Percentiles rank a stretch among this genome's conserved stretches.
Conservation (phyloP, 2,888 invertebrate species). For the Diarsia rubi region DNA sequence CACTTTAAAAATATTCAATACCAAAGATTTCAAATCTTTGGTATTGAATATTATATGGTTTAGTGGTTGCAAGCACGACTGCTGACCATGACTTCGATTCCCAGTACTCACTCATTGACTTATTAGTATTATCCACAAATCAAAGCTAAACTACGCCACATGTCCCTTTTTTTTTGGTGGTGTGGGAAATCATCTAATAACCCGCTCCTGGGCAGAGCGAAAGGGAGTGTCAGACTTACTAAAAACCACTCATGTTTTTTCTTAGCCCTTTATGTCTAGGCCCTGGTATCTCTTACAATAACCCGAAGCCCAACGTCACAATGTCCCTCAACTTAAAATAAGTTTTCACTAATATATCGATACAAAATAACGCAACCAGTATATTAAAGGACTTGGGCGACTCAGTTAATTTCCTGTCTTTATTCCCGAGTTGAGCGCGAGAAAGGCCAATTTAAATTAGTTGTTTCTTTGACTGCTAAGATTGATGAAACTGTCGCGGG, state of each 20-base stretch:
- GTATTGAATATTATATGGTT: no score
- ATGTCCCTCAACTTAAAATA: constrained; percentile 29
- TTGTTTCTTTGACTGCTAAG: constrained; percentile 73
- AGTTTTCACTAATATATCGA: constrained; percentile 23
- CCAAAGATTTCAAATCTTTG: not conserved
- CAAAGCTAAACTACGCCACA: constrained; percentile 14
- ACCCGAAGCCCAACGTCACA: no score
- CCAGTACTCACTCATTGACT: not conserved
- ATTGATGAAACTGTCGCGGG: constrained; percentile 76
- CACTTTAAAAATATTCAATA: not conserved
- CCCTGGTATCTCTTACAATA: no score
- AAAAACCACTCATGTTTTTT: no score
- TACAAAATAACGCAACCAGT: constrained; percentile 66
- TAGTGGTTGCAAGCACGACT: no score
- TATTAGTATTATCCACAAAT: not conserved
- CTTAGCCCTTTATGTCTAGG: no score
- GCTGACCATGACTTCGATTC: no score
- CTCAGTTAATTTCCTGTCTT: constrained; percentile 72
- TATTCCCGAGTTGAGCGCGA: constrained; percentile 62
- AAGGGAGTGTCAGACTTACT: no score
- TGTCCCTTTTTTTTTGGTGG: no score
- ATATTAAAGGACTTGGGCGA: constrained; percentile 69
- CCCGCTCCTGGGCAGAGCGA: no score
- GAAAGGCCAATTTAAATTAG: constrained; percentile 73
- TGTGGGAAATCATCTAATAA: no score